Conservation (phyloP, 2,888 invertebrate genomes). For the Ypsolopha scabrella region DNA sequence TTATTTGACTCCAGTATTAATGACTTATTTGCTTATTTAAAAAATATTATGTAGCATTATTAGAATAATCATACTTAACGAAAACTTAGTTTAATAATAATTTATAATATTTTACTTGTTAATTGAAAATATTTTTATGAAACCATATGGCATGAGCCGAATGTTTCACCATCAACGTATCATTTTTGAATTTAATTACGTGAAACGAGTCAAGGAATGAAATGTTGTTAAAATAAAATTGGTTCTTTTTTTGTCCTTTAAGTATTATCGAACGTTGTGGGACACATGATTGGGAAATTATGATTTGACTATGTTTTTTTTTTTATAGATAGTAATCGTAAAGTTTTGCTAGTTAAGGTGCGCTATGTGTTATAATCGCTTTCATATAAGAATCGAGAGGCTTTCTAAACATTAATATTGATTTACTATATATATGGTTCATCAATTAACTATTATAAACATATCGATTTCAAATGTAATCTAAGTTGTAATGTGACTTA, state of each 20-base stretch:
- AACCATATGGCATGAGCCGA: too few relatives aligned
- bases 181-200: too few relatives aligned
- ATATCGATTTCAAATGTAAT: conserved; percentile 42
- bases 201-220: too few relatives aligned
- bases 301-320: too few relatives aligned
- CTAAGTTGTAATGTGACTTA: conserved; percentile 37
- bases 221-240: too few relatives aligned
- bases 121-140: too few relatives aligned
- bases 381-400: conserved; percentile 24
- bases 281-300: conserved; percentile 11
- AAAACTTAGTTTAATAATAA: too few relatives aligned
- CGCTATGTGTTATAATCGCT: conserved; percentile 51
- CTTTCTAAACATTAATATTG: conserved; percentile 18
- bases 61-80: too few relatives aligned
- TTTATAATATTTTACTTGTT: too few relatives aligned
- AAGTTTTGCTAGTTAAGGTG: conserved; percentile 59
- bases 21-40: too few relatives aligned
- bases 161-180: too few relatives aligned
- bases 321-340: conserved; percentile 33
- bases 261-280: not conserved
- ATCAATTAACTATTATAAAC: conserved; percentile 32
- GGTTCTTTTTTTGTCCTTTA: not conserved
- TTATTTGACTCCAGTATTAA: not conserved
- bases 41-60: too few relatives aligned
- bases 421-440: conserved; percentile 21